phyloP scores from a whole-genome alignment of 2,888 invertebrate genomes.

The Campoletis raptor region DNA sequence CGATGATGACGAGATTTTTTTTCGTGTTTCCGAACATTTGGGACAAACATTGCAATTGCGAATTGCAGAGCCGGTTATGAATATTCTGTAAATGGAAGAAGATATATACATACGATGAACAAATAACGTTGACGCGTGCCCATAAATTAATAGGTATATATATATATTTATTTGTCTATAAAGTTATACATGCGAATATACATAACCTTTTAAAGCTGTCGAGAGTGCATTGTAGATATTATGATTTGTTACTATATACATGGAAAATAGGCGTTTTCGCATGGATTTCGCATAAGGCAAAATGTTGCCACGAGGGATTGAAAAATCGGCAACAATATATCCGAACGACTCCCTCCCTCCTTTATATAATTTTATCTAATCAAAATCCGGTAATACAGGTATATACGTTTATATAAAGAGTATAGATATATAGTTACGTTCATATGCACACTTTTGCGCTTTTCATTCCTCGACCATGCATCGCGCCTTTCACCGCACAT shows the following conservation, averaged over 20 bases:
- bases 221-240: conserved; percentile 2
- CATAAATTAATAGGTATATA: conserved; percentile 74
- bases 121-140: conserved; percentile 74
- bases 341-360: conserved; percentile 7
- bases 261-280: not conserved
- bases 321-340: conserved; percentile 40
- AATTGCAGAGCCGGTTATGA: conserved; percentile 67
- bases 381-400: conserved; percentile 69
- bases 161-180: conserved; percentile 20
- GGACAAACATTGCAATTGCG: conserved; percentile 44
- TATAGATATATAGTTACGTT: conserved; percentile 3
- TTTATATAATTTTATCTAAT: conserved; percentile 67
- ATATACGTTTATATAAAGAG: not conserved
- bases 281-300: not conserved
- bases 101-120: conserved; percentile 62
- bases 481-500: conserved; percentile 63
- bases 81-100: conserved; percentile 75
- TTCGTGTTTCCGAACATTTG: conserved; percentile 39
- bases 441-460: conserved; percentile 44
- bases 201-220: conserved; percentile 9
- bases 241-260: conserved; percentile 12
- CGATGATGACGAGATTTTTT: conserved; percentile 41
- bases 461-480: conserved; percentile 51
- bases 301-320: conserved; percentile 32
- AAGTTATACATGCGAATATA: not conserved